Conservation (phyloP, 2,888 invertebrate species). For the Nomada ferruginata region DNA sequence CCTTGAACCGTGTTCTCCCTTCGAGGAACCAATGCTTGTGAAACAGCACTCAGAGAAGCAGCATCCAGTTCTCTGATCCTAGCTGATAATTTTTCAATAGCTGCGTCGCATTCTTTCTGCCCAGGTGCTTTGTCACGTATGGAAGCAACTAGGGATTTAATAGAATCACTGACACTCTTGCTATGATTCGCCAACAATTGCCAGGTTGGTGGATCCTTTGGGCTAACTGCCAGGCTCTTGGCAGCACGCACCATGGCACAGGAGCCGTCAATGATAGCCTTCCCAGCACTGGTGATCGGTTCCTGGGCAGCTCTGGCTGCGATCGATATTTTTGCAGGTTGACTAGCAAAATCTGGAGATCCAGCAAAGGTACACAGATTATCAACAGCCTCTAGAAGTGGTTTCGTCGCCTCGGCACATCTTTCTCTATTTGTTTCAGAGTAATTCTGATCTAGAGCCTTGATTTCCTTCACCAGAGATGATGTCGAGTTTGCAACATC, state of each 20-base stretch:
- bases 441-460: conserved; percentile 94
- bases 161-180: conserved; percentile 97
- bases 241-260: conserved; percentile 96
- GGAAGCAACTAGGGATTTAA: conserved; percentile 96
- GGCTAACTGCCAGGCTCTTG: conserved; percentile 93
- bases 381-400: conserved; percentile 95
- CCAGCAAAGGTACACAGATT: conserved; percentile 95
- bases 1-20: conserved; percentile 90
- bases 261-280: conserved; percentile 92
- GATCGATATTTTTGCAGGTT: conserved; percentile 95
- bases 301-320: conserved; percentile 94
- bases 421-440: conserved; percentile 90
- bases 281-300: conserved; percentile 94
- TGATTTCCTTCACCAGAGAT: conserved; percentile 96
- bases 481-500: conserved; percentile 99
- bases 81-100: conserved; percentile 90
- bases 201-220: conserved; percentile 97
- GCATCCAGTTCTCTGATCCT: conserved; percentile 94
- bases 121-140: conserved; percentile 98
- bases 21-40: conserved; percentile 89
- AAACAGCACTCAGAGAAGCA: conserved; percentile 94
- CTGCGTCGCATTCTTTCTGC: conserved; percentile 95
- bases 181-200: conserved; percentile 96
- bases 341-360: conserved; percentile 96
- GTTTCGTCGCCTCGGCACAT: conserved; percentile 92